Evolutionary conservation across 2,888 invertebrate species (phyloP), one percentile per base, ranked within the genome.

Genomic region (Melipona bicolor): DNA sequence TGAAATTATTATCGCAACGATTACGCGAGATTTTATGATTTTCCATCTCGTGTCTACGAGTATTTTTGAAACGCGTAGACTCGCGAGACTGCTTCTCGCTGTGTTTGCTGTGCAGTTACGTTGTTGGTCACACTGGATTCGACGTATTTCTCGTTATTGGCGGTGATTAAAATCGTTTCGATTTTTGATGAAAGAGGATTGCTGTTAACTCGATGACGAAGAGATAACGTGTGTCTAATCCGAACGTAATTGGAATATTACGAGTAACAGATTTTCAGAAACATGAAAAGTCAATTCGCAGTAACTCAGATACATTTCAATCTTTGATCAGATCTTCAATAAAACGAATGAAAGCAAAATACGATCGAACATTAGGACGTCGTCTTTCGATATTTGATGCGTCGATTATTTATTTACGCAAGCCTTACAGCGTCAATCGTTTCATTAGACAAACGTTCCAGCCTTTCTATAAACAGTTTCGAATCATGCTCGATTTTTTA

Each of bases 1-100:
- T 77, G 11, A 15, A 72, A 9, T 81, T 61, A 79, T 61, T 81
- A 77, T 56, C 54, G 64, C 0, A 11, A n/a, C 36, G 24, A 76
- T 19, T 19, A 43, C 5, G 13, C 17, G 1, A 17, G 24, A 24
- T 9, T 13, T 19, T 36, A 36, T 3, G 13, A 32, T 70, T 2
- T 50, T 27, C 27, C 5, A 68, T 24, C 61, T 19, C 24, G 19
- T 4, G 21, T 59, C 50, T 0, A 32, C 32, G 19, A n/a, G n/a
- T n/a, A n/a, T 49, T 4, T 15, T 4, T 6, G 17, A 13, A 61
- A 32, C 15, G 50, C 2, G 36, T n/a, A 11, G 52, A 50, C 32
- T 9, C 3, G 13, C 24, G 11, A 36, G 43, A 24, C 13, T 32
- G 5, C 4, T 15, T 36, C 24, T 24, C 17, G 3, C 49, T n/a